Base-by-base conservation (phyloP, 2,888 invertebrate species). In the Leptopilina drosophilae region DNA sequence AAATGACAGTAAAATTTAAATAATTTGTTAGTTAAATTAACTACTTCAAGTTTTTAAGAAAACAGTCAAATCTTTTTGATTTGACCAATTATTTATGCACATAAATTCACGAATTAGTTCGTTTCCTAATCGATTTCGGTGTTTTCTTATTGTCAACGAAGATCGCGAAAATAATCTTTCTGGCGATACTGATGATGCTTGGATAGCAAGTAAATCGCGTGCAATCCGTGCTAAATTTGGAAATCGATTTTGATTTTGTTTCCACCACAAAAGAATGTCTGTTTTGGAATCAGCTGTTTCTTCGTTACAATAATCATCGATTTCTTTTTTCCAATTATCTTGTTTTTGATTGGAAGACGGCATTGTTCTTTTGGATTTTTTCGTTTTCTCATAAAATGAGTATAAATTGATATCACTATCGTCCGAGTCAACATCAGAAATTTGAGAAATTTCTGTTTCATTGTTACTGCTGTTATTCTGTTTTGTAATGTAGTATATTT, bases 91-190 rank as follows among this genome's bases (percentile, higher is more conserved):
- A 56, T 12, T 56, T n/a, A 56, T 56, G 11, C 14, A 56, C n/a
- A 56, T 56, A n/a, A 14, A 14, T 56, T 56, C 12, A 11, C 56
- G n/a, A 56, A 56, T 56, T 56, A 56, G n/a, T 56, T 56, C n/a
- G 56, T 56, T 56, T 56, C 5, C 56, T 56, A 56, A 56, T 8
- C 56, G 56, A 56, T 56, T 56, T 3, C 12, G 56, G n/a, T 56
- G 56, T 56, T 56, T 14, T 4, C 56, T 56, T 56, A 14, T 11
- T 14, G n/a, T 56, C 56, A 56, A 56, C 56, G 56, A 11, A 56
- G 56, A 56, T 56, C 56, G 56, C 5, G n/a, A 56, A 56, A 56
- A 56, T 56, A 56, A 56, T 56, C 56, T 56, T 56, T 56, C 56
- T 14, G 56, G 14, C 12, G 56, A 56, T 56, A 14, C 56, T 56